Evolutionary conservation across 2,888 invertebrate genomes (phyloP).

Genomic region (Parnassius smintheus): DNA sequence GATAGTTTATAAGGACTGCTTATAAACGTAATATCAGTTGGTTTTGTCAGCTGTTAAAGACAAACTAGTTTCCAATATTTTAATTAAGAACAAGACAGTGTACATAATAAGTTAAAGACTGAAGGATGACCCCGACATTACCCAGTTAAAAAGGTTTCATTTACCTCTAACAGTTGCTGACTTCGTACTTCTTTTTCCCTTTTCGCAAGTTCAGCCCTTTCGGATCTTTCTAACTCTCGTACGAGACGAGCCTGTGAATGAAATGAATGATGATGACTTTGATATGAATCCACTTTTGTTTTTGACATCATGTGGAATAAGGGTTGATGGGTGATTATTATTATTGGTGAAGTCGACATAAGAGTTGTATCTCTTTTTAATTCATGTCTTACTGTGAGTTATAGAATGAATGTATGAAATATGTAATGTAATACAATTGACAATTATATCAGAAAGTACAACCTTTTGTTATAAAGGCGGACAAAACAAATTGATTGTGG

Average conservation of each 20-base stretch:
- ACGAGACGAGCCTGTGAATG: slow-evolving; percentile 76
- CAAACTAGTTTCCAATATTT: slow-evolving; percentile 12
- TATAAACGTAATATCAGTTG: not conserved
- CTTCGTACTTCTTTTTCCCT: slow-evolving; percentile 90
- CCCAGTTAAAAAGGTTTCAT: slow-evolving; percentile 34
- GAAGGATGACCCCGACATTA: slow-evolving; percentile 10
- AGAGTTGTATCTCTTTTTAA: too few relatives aligned
- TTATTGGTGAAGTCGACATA: too few relatives aligned
- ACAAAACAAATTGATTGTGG: too few relatives aligned
- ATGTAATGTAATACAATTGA: too few relatives aligned
- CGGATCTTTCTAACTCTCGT: slow-evolving; percentile 88
- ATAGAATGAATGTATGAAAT: too few relatives aligned
- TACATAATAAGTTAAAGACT: slow-evolving; percentile 27
- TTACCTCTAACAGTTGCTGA: slow-evolving; percentile 94
- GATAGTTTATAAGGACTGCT: too few relatives aligned
- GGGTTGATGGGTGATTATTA: too few relatives aligned
- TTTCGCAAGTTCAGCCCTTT: slow-evolving; percentile 91
- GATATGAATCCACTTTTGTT: not conserved
- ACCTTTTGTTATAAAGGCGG: too few relatives aligned
- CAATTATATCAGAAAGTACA: too few relatives aligned
- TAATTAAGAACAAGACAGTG: slow-evolving; percentile 21
- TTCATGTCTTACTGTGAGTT: too few relatives aligned
- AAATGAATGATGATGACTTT: slow-evolving; percentile 20
- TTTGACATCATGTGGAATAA: not conserved
- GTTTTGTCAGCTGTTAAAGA: slow-evolving; percentile 22